Base-by-base conservation (phyloP, 2,888 invertebrate genomes). In the Microctonus hyperodae region DNA sequence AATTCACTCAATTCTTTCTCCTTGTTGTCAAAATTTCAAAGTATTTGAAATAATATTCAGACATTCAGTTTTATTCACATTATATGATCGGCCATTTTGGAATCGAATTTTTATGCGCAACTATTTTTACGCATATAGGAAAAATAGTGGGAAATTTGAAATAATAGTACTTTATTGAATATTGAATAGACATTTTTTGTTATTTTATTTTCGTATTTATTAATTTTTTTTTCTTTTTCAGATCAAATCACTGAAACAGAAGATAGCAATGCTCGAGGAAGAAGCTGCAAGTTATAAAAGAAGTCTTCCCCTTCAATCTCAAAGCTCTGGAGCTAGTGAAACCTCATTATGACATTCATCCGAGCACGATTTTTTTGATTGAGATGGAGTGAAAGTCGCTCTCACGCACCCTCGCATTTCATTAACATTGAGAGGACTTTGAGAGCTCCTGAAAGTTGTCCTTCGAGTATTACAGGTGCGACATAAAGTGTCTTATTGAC, bases 181-280 rank as follows among this genome's bases (percentile, higher is more conserved):
- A 20, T n/a, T 56, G 4, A 57, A 25, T n/a, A n/a, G n/a, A n/a
- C n/a, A n/a, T n/a, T n/a, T n/a, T n/a, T n/a, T n/a, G n/a, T 28
- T 5, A 28, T 5, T 28, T 28, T 28, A 3, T 5, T 28, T 28
- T 28, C 28, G 5, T 3, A 28, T 28, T 28, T 28, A 28, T 28
- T 28, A 3, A 5, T 28, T 53, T 37, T 4, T 51, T 55, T 72
- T 68, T 69, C 48, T 70, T 65, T 81, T 83, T 62, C 74, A 86
- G 86, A 85, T 86, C 33, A 85, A 86, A 73, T 81, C 81, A 48
- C 73, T 87, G 67, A 86, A 87, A 69, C 86, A 86, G 70, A 85
- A 83, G 74, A 85, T 87, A 79, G 81, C 84, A 53, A 76, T 85
- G 53, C 76, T 87, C 72, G 86, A 87, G 16, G 81, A 80, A 31